Base-by-base conservation (phyloP, 2,113 vertebrate species). In the Lophius piscatorius region DNA sequence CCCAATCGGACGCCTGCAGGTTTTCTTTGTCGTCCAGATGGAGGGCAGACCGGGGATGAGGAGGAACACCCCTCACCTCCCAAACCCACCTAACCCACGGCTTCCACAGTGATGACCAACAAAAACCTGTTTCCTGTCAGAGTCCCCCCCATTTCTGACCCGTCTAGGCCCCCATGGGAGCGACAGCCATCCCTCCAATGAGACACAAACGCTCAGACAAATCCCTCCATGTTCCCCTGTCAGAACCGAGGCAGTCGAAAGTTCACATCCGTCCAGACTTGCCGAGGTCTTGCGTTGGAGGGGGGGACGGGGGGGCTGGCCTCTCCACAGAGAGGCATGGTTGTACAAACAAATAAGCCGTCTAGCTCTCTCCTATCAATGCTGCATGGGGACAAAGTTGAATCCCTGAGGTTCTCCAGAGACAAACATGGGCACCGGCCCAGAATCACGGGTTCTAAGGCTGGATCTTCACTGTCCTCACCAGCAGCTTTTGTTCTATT, bases 11-110 rank as follows among this genome's bases (percentile, higher is more conserved):
- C 83, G 79, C 80, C 84, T 85, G 79, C 68, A 42, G 73, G 50
- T 72, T 80, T 76, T 65, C 52, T 67, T 77, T 82, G 57, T 75
- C 70, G 39, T 83, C 82, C n/a, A 81, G 84, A 74, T 87, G 82
- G 74, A 75, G 63, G 39, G 64, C 70, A 83, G 84, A 85, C 60
- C 29, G 3, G 9, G 17, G 21, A 26, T 59, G 70, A 67, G 60
- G 60, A 59, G 11, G 4, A 31, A 35, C 11, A 40, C 45, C 47
- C 20, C 55, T 61, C 67, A 68, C 55, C 51, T 63, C 33, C 50
- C 4, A 28, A 40, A 21, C 36, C 34, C 48, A 9, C 13, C 11
- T 10, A 2, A 38, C 40, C 46, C 54, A 54, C 44, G 47, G 18
- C 39, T 46, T 23, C 23, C 24, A 55, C 26, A n/a, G 31, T 9